Evolutionary conservation across 2,113 vertebrate genomes (phyloP).

Genomic region (Rhinoderma darwinii): DNA sequence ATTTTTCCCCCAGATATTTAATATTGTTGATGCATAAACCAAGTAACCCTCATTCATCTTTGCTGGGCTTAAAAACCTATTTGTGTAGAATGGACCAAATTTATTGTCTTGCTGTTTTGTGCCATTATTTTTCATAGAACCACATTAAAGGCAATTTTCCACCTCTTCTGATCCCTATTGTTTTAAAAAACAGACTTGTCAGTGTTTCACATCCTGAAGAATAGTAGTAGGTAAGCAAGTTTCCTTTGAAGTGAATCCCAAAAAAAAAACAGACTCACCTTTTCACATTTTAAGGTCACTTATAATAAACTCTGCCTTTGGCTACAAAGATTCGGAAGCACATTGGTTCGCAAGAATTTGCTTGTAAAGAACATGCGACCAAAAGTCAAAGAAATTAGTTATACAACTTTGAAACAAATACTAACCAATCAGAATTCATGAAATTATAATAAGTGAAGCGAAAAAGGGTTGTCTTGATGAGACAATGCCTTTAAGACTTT

Average conservation of each 20-base stretch:
- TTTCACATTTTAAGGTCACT: conserved; percentile 34
- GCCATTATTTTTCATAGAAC: conserved; percentile 24
- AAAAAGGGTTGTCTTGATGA: too few species aligned
- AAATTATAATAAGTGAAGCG: background rate
- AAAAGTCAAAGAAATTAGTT: background rate
- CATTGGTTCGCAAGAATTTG: background rate
- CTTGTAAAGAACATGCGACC: background rate
- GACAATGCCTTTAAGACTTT: too few species aligned
- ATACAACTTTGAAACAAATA: background rate
- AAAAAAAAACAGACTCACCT: conserved; percentile 11
- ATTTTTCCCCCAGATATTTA: conserved; percentile 6
- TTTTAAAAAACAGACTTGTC: conserved; percentile 15
- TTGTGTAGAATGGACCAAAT: background rate
- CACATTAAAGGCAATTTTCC: conserved; percentile 56
- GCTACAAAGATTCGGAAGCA: conserved; percentile 3
- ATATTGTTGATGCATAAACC: conserved; percentile 45
- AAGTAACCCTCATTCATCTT: conserved; percentile 19
- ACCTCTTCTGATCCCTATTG: conserved; percentile 37
- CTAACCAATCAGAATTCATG: background rate
- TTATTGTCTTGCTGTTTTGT: conserved; percentile 18
- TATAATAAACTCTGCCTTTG: conserved; percentile 13
- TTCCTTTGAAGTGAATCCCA: conserved; percentile 49
- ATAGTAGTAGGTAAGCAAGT: background rate
- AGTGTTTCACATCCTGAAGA: conserved; percentile 35
- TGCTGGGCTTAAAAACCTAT: background rate